Base-by-base conservation (phyloP, 2,888 invertebrate genomes). In the Drosophila seclusa region DNA sequence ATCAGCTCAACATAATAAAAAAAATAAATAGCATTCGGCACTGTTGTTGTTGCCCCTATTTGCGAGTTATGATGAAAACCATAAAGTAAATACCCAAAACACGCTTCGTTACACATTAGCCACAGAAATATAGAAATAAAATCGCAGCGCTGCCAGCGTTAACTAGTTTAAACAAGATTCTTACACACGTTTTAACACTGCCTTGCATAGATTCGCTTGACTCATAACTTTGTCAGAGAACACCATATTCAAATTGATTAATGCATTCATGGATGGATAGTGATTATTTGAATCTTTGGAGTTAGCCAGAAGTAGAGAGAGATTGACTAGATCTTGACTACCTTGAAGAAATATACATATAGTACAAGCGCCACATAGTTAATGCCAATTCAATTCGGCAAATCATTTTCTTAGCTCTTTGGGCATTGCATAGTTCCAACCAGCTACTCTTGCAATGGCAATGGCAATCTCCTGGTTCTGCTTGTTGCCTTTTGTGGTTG, bases 1-100 rank as follows among this genome's bases (percentile, higher is more conserved):
- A 77, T 57, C 58, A 81, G 42, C 58, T 65, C 54, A 64, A 24
- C 13, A 45, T 45, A 45, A 45, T 21, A 45, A 45, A 45, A 45
- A 21, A 66, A 69, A 73, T 68, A 67, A 74, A 64, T 68, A 62
- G 53, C 54, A 73, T 62, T 73, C 40, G 55, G 31, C 48, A 42
- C 50, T 55, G 2, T 27, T 63, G 57, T 31, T 49, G n/a, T 40
- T 40, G 7, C 16, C 40, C 29, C 29, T 6, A 11, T 31, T 49
- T 79, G 68, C 62, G 57, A 80, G 68, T 8, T 24, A 45, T 78
- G 78, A 76, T 78, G 78, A 70, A 77, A 80, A 63, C 76, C 67
- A 80, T 80, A 80, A 80, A 80, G 78, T 80, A 78, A 78, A 78
- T 78, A 80, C 76, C 80, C 50, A 76, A 80, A 76, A 65, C 40